phyloP scores from a whole-genome alignment of 2,888 invertebrate species.

The Lymantria monacha region DNA sequence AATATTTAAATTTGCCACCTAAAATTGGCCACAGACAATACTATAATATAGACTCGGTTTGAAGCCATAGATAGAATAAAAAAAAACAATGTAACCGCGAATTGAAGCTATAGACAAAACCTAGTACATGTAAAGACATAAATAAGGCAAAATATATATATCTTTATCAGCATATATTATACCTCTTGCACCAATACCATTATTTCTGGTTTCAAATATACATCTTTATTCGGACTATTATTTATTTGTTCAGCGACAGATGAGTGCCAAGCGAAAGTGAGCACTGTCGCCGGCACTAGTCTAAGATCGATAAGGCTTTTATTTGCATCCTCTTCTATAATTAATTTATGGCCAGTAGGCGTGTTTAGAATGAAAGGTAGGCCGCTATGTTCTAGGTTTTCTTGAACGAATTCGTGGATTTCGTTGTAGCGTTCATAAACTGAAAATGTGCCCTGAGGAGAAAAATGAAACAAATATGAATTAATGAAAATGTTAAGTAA shows the following conservation, averaged over 20 bases:
- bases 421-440: conserved; percentile 89
- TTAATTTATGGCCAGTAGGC: conserved; percentile 85
- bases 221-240: conserved; percentile 77
- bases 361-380: conserved; percentile 87
- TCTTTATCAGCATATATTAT: conserved; percentile 39
- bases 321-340: conserved; percentile 84
- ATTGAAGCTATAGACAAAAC: not conserved
- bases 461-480: not conserved
- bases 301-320: conserved; percentile 89
- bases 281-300: conserved; percentile 91
- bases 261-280: conserved; percentile 88
- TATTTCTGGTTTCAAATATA: conserved; percentile 89
- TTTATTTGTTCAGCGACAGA: conserved; percentile 74
- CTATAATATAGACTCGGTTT: too few species aligned
- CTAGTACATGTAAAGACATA: not conserved
- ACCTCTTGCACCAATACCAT: conserved; percentile 86
- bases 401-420: conserved; percentile 90
- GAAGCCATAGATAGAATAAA: not conserved
- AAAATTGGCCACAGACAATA: too few species aligned
- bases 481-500: not conserved
- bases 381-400: conserved; percentile 86
- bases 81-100: too few species aligned
- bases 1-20: too few species aligned
- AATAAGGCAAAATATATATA: not conserved
- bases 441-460: conserved; percentile 91